Conservation (phyloP, 2,113 vertebrate species). For the Pogona vitticeps region DNA sequence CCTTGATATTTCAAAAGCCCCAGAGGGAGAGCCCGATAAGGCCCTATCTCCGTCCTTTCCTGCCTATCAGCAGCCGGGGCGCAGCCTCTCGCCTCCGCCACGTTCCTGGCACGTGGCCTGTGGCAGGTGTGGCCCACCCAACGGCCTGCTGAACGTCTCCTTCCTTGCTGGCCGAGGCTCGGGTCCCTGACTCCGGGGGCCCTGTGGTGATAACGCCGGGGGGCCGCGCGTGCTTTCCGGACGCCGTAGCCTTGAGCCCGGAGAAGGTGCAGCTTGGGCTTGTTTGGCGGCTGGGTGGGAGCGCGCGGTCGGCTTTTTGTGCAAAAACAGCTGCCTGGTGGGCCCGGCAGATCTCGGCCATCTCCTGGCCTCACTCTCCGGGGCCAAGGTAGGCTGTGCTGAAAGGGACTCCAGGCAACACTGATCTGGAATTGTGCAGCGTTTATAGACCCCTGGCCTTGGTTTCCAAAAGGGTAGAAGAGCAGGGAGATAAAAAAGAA, state of each 20-base stretch:
- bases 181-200: conserved; percentile 76
- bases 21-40: conserved; percentile 9
- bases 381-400: too few species aligned
- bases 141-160: conserved; percentile 9
- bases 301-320: neutral
- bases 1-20: conserved; percentile 72
- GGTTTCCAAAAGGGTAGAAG: too few species aligned
- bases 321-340: neutral
- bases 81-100: conserved; percentile 71
- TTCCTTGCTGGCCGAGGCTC: conserved; percentile 54
- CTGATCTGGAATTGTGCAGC: too few species aligned
- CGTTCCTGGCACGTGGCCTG: conserved; percentile 79
- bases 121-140: conserved; percentile 79
- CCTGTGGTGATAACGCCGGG: conserved; percentile 48
- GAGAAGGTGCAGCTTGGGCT: conserved; percentile 60
- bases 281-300: neutral
- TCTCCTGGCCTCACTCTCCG: neutral
- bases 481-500: too few species aligned
- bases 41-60: conserved; percentile 64
- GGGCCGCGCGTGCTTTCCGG: conserved; percentile 34
- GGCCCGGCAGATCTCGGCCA: too few species aligned
- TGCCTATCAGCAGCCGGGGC: conserved; percentile 56
- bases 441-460: too few species aligned
- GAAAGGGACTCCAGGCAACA: too few species aligned
- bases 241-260: conserved; percentile 75